Percentiles rank a stretch among this genome's conserved stretches.
phyloP scores from a whole-genome alignment of 2,113 vertebrate genomes.

The Nestor notabilis region DNA sequence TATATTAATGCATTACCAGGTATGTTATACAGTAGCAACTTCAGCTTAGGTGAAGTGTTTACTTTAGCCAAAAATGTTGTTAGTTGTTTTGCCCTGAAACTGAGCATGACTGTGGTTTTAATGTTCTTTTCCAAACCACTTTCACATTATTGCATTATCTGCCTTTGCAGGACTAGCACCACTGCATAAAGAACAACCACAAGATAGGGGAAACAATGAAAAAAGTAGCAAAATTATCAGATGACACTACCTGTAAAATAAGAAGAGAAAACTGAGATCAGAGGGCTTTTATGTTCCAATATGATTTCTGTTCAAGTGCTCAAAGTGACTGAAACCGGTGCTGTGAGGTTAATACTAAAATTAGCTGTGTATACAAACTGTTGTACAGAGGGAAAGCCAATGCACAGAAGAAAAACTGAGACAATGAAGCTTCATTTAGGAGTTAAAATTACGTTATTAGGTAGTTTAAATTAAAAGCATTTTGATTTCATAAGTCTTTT shows the following conservation, averaged over 20 bases:
- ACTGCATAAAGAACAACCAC: neutral
- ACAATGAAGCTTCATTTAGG: neutral
- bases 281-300: neutral
- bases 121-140: neutral
- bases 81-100: neutral
- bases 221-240: neutral
- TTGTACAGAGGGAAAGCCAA: neutral
- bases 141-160: neutral
- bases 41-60: neutral
- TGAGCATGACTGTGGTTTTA: neutral
- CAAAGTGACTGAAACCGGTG: neutral
- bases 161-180: neutral
- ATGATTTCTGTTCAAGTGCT: neutral
- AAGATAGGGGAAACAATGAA: neutral
- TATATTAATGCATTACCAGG: constrained; percentile 97
- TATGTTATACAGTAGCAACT: constrained; percentile 43
- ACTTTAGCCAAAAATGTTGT: neutral
- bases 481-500: neutral
- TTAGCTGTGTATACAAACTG: neutral
- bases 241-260: neutral
- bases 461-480: neutral
- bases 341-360: neutral
- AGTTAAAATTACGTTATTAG: neutral
- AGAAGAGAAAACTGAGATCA: neutral
- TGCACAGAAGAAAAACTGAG: neutral